Evolutionary conservation across 2,113 vertebrate genomes (phyloP).

Genomic region (Etheostoma cragini): DNA sequence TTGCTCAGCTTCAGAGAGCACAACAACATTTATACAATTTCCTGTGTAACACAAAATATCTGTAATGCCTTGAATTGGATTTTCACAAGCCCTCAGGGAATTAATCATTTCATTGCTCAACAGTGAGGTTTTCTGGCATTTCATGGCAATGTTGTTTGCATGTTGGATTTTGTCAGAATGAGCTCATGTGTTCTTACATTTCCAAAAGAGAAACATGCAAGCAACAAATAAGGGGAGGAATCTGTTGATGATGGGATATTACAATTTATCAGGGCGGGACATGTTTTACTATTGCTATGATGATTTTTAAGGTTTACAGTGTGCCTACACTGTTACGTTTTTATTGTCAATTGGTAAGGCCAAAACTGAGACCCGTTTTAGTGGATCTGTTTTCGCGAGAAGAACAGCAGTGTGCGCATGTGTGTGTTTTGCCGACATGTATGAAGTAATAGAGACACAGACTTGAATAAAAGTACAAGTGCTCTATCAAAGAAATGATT

Average conservation of each 20-base stretch:
- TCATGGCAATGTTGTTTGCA: slow-evolving; percentile 22
- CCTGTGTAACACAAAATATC: slow-evolving; percentile 29
- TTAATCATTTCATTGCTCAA: slow-evolving; percentile 22
- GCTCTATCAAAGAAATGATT: too few relatives aligned
- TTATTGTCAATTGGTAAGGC: neutral
- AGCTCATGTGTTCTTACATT: slow-evolving; percentile 17
- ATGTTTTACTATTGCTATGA: neutral
- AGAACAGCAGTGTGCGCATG: neutral
- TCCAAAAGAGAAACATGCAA: neutral
- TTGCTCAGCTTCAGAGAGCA: slow-evolving; percentile 17
- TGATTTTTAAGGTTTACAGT: neutral
- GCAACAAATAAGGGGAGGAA: neutral
- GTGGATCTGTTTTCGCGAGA: neutral
- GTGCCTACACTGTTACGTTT: neutral
- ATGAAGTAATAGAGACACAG: too few relatives aligned
- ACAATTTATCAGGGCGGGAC: neutral
- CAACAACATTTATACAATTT: slow-evolving; percentile 26
- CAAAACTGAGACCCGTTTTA: neutral
- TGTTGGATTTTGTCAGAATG: slow-evolving; percentile 12
- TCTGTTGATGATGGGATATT: slow-evolving; percentile 13
- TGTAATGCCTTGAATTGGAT: slow-evolving; percentile 36
- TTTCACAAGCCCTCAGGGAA: slow-evolving; percentile 30
- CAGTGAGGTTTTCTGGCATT: slow-evolving; percentile 25
- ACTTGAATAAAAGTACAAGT: too few relatives aligned
- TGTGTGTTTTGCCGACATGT: neutral